phyloP scores from a whole-genome alignment of 2,888 invertebrate species.

The Minunthozetes semirufus region DNA sequence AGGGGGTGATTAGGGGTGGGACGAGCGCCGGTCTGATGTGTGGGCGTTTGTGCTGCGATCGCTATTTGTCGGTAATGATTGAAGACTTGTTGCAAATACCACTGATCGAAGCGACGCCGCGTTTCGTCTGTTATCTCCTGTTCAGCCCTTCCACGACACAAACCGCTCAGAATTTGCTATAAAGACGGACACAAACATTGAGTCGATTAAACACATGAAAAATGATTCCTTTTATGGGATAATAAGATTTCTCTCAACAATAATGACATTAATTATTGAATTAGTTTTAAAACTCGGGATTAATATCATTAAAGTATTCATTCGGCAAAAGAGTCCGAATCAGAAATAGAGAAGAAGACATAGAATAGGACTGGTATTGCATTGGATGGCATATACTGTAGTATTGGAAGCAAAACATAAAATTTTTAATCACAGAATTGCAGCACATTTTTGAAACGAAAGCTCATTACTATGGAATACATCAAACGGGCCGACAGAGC shows the following conservation, averaged over 20 bases:
- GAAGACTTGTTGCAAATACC: constrained; percentile 59
- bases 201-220: background rate
- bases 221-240: background rate
- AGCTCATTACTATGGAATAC: constrained; percentile 22
- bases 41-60: constrained; percentile 36
- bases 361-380: background rate
- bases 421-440: constrained; percentile 27
- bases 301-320: background rate
- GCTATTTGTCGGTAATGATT: constrained; percentile 42
- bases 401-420: background rate
- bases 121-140: constrained; percentile 67
- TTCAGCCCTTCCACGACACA: constrained; percentile 66
- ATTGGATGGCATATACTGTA: background rate
- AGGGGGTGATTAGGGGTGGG: constrained; percentile 20
- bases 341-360: background rate
- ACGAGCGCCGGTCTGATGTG: constrained; percentile 33
- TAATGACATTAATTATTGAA: constrained; percentile 28
- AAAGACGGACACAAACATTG: constrained; percentile 35
- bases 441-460: constrained; percentile 16
- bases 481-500: constrained; percentile 12
- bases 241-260: constrained; percentile 18
- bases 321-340: background rate
- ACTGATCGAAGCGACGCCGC: constrained; percentile 79
- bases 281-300: constrained; percentile 21
- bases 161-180: constrained; percentile 59